These are phyloP conservation scores for Rhadina sibilatrix DNA, from an alignment of 2,113 vertebrate species.

Conservation along the genomic window DNA sequence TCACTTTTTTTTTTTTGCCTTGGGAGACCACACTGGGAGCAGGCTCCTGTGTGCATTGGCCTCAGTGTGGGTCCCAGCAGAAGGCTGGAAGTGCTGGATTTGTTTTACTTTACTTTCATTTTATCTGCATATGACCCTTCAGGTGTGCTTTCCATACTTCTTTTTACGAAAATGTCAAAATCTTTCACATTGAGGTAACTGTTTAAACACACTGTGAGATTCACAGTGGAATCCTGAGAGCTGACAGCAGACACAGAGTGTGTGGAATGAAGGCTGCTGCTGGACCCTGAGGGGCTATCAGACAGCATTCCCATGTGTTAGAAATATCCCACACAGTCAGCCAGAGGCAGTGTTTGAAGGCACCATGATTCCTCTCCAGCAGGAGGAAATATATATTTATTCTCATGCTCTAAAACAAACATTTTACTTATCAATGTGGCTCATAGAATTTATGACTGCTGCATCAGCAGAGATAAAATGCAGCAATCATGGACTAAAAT, in stretches of 20 bases:
- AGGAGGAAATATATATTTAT: not conserved
- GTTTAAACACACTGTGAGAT: not conserved
- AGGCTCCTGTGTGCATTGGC: not conserved
- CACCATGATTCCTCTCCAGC: not conserved
- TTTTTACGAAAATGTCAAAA: not conserved
- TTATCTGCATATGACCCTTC: not conserved
- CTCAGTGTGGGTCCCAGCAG: not conserved
- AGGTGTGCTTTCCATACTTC: not conserved
- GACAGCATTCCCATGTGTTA: not conserved
- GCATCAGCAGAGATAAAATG: slow-evolving; percentile 3
- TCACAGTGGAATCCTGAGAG: not conserved
- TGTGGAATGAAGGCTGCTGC: not conserved
- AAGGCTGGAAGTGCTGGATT: not conserved
- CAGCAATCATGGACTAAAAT: not conserved
- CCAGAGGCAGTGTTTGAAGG: not conserved
- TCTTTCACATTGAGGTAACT: not conserved
- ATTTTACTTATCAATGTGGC: not conserved
- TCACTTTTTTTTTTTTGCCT: too few species aligned
- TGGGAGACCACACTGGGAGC: not conserved
- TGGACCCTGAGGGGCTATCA: not conserved
- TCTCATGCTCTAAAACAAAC: not conserved
- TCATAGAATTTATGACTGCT: not conserved
- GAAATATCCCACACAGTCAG: not conserved
- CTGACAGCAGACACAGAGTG: not conserved
- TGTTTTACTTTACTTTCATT: not conserved